Conservation (phyloP, 2,797 vertebrate species). For the Neoniphon sammara region DNA sequence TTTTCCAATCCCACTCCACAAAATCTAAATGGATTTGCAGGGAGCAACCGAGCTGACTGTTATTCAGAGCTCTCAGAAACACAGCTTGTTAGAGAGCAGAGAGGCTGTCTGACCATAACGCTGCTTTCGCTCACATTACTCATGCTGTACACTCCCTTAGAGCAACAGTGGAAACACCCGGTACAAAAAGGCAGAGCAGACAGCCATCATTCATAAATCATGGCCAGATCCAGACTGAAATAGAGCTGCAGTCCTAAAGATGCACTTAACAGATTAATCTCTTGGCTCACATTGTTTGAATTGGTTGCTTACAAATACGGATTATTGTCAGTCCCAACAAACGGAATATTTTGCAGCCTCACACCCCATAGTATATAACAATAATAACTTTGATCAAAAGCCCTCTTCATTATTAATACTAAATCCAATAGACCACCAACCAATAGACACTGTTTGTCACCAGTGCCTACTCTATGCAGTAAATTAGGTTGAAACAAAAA, state of each 20-base stretch:
- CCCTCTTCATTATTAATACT: constrained; percentile 3
- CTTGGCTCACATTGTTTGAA: constrained; percentile 15
- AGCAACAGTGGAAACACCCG: constrained; percentile 46
- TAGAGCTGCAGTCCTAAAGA: constrained; percentile 24
- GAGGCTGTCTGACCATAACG: constrained; percentile 13
- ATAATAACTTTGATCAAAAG: constrained; percentile 31
- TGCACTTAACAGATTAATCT: constrained; percentile 47
- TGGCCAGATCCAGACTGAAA: constrained; percentile 38
- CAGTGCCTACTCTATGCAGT: constrained; percentile 17
- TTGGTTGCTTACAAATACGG: constrained; percentile 46
- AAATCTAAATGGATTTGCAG: constrained; percentile 45
- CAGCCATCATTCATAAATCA: constrained; percentile 71
- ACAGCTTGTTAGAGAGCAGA: constrained; percentile 52
- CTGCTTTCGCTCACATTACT: constrained; percentile 37
- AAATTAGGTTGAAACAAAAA: constrained; percentile 43
- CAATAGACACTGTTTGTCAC: background rate
- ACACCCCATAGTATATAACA: constrained; percentile 7
- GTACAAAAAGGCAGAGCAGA: constrained; percentile 54
- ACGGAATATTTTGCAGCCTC: constrained; percentile 45
- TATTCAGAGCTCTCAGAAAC: constrained; percentile 53
- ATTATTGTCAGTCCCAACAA: constrained; percentile 31
- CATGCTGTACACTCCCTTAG: constrained; percentile 37
- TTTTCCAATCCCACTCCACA: constrained; percentile 30
- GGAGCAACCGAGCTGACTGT: constrained; percentile 43
- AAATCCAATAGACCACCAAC: background rate